Base-by-base conservation (phyloP, 2,113 vertebrate species). In the Nycticebus coucang region DNA sequence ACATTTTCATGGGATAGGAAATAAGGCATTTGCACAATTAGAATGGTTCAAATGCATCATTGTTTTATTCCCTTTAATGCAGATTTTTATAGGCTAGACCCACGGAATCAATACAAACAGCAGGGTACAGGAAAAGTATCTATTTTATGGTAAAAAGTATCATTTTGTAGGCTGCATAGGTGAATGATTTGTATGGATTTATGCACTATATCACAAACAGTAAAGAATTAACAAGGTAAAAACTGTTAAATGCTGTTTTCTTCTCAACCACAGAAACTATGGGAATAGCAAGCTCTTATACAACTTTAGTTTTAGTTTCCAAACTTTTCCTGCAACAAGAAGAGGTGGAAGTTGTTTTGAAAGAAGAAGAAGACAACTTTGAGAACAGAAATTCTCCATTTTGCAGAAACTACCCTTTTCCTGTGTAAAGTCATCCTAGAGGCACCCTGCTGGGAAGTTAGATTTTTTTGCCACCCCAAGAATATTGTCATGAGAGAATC, bases 241-340 rank as follows among this genome's bases (percentile, higher is more conserved):
- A 81, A 74, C 13, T 66, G 7, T 17, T 60, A 78, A 93, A 68
- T 81, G 2, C 4, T 92, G 45, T 55, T 93, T 94, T 88, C 59
- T 19, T 80, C 28, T 72, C 75, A 94, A 37, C 30, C 7, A 33
- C 10, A 92, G 64, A 91, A 95, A 59, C 24, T 60, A 15, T 95
- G 82, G 26, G 10, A 95, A 37, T 0, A 80, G 11, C 10, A 95
- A 50, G 87, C 35, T 85, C 55, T 85, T 68, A 82, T 35, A 62
- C 91, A 93, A 85, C 62, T 66, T 96, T 22, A 95, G 17, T 37
- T 93, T 89, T 75, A 84, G 5, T 81, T 91, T 85, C 41, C 59
- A 91, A 91, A 94, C 55, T 83, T 96, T 89, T 82, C 79, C 74
- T 92, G 55, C 79, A 83, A 55, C 59, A 93, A 82, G 55, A 95